Base-by-base conservation (phyloP, 2,113 vertebrate species). In the Passer domesticus region DNA sequence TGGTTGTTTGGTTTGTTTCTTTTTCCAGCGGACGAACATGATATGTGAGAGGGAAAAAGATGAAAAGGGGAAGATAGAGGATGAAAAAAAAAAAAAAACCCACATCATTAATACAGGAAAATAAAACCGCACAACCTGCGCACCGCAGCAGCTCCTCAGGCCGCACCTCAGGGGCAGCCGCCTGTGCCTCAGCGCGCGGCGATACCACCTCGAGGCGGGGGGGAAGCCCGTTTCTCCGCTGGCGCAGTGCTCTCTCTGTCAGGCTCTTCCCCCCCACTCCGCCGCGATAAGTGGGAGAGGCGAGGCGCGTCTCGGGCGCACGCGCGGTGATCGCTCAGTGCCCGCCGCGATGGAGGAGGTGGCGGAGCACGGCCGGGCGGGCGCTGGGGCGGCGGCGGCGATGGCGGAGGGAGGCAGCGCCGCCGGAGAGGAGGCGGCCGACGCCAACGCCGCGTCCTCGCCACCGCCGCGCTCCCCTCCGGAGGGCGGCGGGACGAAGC, bases 61-160 rank as follows among this genome's bases (percentile, higher is more conserved):
- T 1, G 5, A 75, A 50, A 73, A 60, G 3, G 11, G 22, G 4
- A 23, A 66, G 31, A 46, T 0, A 28, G 21, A 22, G 9, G 41
- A 19, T 3, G 8, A 1, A 20, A 16, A 37, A 8, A 37, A 8
- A 37, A 37, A 49, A 25, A 9, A 7, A 8, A 13, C 3, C 23
- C 23, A 20, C 23, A 39, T 10, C 4, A 16, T 30, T 53, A n/a
- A 15, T 4, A 33, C 19, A 66, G 11, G 3, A 27, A 60, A 56
- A 46, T 4, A 16, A 55, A 50, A 7, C 0, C 2, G 24, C 1
- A 28, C 1, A 19, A 33, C 3, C 0, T 0, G 1, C 0, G 0
- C 22, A 15, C 5, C 0, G 0, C 2, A 13, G 1, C 0, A 13
- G 3, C 35, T 5, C 30, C 1, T 0, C 2, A 25, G 0, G 0